Conservation (phyloP, 64 coral and sea anemone species). For the Cladopsammia gracilis region DNA sequence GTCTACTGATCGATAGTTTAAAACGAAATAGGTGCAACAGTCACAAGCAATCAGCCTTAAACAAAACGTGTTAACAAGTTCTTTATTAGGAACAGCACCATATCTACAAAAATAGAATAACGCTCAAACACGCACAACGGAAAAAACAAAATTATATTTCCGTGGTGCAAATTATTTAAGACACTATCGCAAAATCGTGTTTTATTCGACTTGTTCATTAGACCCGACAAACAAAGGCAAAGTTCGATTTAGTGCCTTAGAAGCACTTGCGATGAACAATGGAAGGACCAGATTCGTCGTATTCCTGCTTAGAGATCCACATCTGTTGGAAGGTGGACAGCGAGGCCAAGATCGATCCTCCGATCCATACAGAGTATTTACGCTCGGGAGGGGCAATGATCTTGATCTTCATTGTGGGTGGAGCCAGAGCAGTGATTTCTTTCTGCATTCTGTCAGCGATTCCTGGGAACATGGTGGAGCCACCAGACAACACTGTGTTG, state of each 20-base stretch:
- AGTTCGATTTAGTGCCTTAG: conserved; percentile 6
- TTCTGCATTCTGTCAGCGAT: conserved; percentile 58
- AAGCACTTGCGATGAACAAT: conserved; percentile 55
- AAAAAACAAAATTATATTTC: conserved; percentile 23
- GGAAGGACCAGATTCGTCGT: conserved; percentile 50
- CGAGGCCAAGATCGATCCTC: conserved; percentile 56
- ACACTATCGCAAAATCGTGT: neutral
- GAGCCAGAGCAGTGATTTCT: conserved; percentile 58
- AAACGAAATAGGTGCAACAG: no score
- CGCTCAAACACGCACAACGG: neutral
- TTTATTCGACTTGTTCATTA: neutral
- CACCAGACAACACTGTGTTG: conserved; percentile 77
- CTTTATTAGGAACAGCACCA: conserved; percentile 38
- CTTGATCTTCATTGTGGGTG: conserved; percentile 41
- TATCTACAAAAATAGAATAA: conserved; percentile 55
- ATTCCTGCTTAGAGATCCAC: conserved; percentile 69
- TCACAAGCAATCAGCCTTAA: neutral
- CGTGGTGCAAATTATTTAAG: neutral
- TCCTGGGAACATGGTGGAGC: conserved; percentile 73
- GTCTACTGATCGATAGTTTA: no score
- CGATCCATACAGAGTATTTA: conserved; percentile 70
- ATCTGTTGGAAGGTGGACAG: conserved; percentile 69
- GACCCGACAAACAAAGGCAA: neutral
- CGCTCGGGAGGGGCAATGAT: conserved; percentile 63
- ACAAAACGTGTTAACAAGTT: neutral